phyloP scores from a whole-genome alignment of 2,113 vertebrate species.

The Telmatochromis bifrenatus region DNA sequence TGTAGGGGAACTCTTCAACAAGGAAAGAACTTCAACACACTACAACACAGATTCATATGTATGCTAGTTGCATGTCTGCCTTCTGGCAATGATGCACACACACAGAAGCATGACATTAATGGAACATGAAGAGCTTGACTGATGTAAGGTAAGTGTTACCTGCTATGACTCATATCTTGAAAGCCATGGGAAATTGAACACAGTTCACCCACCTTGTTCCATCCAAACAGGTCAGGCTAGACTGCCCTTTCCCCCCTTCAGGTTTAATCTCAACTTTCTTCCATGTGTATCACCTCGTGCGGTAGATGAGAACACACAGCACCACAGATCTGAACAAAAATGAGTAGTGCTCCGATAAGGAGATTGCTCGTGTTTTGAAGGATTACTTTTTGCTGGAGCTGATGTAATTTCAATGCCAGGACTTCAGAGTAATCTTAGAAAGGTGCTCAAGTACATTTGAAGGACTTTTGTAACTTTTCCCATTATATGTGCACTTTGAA shows the following conservation, averaged over 20 bases:
- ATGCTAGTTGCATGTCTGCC: neutral
- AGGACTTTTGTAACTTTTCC: neutral
- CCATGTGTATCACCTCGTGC: neutral
- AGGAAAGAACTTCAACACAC: neutral
- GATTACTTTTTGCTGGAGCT: neutral
- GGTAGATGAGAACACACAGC: neutral
- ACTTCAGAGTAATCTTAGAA: neutral
- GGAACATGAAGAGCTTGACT: neutral
- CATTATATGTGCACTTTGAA: neutral
- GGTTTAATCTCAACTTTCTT: slow-evolving; percentile 8
- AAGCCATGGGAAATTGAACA: slow-evolving; percentile 38
- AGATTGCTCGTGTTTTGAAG: neutral
- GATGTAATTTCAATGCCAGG: neutral
- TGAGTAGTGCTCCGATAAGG: neutral
- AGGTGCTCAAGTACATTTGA: neutral
- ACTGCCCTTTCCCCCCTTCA: neutral
- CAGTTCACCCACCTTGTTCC: neutral
- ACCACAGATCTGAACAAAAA: neutral
- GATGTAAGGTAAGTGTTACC: neutral
- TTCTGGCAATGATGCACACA: neutral
- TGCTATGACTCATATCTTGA: neutral
- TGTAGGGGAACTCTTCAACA: neutral
- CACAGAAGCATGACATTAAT: neutral
- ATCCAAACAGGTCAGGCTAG: slow-evolving; percentile 14
- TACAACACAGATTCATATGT: neutral